Percentiles rank a stretch among this genome's conserved stretches.
Conservation (phyloP, 2,113 vertebrate species). For the Cryptomyrus ogoouensis region DNA sequence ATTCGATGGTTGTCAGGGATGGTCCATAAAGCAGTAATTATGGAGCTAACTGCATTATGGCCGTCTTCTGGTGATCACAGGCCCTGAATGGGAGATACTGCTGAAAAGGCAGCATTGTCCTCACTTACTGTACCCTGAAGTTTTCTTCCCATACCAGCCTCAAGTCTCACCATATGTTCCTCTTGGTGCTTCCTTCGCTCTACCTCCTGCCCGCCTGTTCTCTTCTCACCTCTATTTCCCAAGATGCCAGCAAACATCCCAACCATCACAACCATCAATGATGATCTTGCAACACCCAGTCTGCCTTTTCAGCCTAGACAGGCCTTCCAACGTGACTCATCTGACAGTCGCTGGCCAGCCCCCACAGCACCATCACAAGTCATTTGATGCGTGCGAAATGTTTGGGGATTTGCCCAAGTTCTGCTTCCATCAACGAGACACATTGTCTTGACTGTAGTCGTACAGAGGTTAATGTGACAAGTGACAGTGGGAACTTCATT, state of each 20-base stretch:
- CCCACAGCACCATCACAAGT: neutral
- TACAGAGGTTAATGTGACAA: conserved; percentile 3
- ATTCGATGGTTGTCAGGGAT: neutral
- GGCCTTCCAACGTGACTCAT: neutral
- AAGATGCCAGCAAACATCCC: neutral
- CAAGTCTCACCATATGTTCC: neutral
- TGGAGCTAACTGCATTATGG: neutral
- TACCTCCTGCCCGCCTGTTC: neutral
- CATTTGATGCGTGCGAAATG: neutral
- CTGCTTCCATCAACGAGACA: neutral
- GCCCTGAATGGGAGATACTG: neutral
- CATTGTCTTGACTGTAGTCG: neutral
- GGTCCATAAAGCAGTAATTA: conserved; percentile 1
- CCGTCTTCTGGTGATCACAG: neutral
- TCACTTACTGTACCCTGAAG: neutral
- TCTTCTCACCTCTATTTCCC: neutral
- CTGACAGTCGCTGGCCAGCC: neutral
- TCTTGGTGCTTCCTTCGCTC: neutral
- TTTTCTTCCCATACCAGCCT: neutral
- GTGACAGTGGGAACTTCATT: neutral
- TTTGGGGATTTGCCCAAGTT: neutral
- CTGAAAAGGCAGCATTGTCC: neutral
- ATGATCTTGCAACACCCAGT: neutral
- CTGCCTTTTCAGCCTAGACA: neutral
- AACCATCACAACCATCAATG: neutral